Evolutionary conservation across 2,113 vertebrate genomes (phyloP).

Genomic region (Crocuta crocuta): DNA sequence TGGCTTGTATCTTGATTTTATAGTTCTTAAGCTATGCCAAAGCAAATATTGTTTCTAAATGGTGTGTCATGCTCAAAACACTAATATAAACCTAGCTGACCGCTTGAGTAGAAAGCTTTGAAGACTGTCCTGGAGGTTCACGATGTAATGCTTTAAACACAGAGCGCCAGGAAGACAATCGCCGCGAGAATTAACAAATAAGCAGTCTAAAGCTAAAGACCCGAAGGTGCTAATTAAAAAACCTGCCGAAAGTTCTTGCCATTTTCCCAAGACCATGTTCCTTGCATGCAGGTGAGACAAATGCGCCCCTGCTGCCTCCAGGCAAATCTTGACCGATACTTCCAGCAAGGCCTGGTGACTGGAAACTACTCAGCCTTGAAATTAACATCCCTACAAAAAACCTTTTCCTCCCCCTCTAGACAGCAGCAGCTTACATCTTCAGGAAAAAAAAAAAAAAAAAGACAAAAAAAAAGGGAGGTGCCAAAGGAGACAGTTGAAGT

Average conservation of each 20-base stretch:
- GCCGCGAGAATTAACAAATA: constrained; percentile 65
- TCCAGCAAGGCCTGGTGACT: constrained; percentile 83
- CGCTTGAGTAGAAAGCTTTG: constrained; percentile 72
- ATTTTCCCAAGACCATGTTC: constrained; percentile 71
- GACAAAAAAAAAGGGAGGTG: constrained; percentile 60
- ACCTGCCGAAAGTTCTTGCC: constrained; percentile 64
- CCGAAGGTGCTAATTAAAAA: constrained; percentile 69
- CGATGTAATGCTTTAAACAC: constrained; percentile 43
- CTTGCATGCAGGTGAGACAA: constrained; percentile 85
- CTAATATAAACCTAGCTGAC: constrained; percentile 77
- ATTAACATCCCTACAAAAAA: constrained; percentile 85
- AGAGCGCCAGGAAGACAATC: constrained; percentile 38
- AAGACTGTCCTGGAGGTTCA: constrained; percentile 48
- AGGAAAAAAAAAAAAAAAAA: constrained; percentile 48
- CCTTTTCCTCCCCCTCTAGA: constrained; percentile 73
- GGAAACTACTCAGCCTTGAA: constrained; percentile 87
- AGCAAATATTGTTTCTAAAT: constrained; percentile 84
- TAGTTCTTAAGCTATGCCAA: constrained; percentile 81
- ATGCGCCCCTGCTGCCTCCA: constrained; percentile 76
- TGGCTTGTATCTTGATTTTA: constrained; percentile 80
- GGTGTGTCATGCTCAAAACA: constrained; percentile 74
- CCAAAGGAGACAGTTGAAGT: constrained; percentile 68
- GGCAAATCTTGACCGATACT: constrained; percentile 85
- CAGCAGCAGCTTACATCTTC: constrained; percentile 83
- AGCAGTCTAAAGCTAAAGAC: constrained; percentile 57